These are phyloP conservation scores for Vidua chalybeata DNA, from an alignment of 2,113 vertebrate genomes.

Conservation along the genomic window DNA sequence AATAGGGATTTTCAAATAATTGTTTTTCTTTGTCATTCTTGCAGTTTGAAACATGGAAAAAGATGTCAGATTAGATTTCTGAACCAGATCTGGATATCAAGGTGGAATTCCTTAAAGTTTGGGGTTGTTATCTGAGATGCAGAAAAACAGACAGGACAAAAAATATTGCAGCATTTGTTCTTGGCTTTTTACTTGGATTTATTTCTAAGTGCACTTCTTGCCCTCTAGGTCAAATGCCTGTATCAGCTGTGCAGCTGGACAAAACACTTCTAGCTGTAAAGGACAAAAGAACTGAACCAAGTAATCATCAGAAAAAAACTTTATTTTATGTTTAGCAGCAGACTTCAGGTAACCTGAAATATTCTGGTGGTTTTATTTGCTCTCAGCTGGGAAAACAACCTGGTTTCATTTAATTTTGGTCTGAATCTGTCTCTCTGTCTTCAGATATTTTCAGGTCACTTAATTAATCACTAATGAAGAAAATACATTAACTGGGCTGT, in stretches of 20 bases:
- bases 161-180: conserved; percentile 20
- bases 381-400: background rate
- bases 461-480: background rate
- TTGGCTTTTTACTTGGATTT: conserved; percentile 19
- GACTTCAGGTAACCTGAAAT: background rate
- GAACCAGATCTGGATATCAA: background rate
- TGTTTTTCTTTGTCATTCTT: conserved; percentile 47
- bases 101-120: background rate
- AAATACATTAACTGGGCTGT: background rate
- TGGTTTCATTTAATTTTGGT: background rate
- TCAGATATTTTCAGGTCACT: background rate
- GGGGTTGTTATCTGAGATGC: background rate
- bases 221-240: background rate
- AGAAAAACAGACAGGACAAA: conserved; percentile 23
- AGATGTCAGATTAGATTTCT: background rate
- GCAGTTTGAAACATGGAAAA: conserved; percentile 22
- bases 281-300: background rate
- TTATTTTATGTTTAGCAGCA: background rate
- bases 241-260: background rate
- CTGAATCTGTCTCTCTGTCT: background rate
- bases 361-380: background rate
- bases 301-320: background rate
- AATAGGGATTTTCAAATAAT: conserved; percentile 33
- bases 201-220: conserved; percentile 22
- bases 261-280: background rate